Evolutionary conservation across 2,113 vertebrate species (phyloP).

Genomic region (Gambusia holbrooki): DNA sequence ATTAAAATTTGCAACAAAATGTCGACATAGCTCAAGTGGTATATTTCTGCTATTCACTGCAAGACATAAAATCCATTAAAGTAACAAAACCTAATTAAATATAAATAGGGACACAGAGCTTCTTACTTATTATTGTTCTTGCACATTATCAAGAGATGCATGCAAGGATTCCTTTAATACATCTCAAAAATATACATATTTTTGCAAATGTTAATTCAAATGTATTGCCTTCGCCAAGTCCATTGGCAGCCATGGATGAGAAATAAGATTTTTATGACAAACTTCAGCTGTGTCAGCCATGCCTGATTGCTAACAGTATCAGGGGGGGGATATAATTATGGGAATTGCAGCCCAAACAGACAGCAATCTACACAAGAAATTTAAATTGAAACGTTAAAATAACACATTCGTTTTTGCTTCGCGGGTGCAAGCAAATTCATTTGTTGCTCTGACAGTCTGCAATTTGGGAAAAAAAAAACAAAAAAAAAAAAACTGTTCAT

Average conservation of each 20-base stretch:
- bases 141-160: not conserved
- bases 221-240: conserved; percentile 16
- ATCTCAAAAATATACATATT: not conserved
- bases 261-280: conserved; percentile 37
- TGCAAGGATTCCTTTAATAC: not conserved
- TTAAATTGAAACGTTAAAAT: conserved; percentile 72
- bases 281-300: conserved; percentile 18
- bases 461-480: conserved; percentile 67
- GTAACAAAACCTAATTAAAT: no score
- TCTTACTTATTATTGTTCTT: not conserved
- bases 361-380: conserved; percentile 46
- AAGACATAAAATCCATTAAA: not conserved
- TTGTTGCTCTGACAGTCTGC: conserved; percentile 73
- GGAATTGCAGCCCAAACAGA: conserved; percentile 63
- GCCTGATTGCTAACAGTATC: conserved; percentile 57
- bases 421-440: conserved; percentile 64
- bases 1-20: no score
- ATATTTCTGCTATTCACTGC: not conserved
- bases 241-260: conserved; percentile 11
- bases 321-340: conserved; percentile 16
- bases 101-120: not conserved
- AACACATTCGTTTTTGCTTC: conserved; percentile 59
- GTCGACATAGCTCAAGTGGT: not conserved
- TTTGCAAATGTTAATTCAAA: conserved; percentile 7
- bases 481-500: conserved; percentile 27